Conservation (phyloP, 2,113 vertebrate genomes). For the Rhinogobius similis region DNA sequence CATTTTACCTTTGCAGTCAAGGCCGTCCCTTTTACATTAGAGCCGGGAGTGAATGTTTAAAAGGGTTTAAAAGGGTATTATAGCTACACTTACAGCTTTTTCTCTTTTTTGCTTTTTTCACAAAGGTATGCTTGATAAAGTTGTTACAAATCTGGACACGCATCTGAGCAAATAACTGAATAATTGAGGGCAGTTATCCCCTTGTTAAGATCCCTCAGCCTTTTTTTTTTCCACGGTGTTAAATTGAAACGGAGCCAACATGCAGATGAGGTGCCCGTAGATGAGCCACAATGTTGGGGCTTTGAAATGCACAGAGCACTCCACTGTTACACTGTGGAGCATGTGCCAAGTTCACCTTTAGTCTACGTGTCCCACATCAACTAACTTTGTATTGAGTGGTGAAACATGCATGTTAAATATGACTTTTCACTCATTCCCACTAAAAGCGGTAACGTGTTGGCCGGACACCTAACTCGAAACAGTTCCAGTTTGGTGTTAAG, state of each 20-base stretch:
- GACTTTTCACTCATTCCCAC: background rate
- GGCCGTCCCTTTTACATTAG: conserved; percentile 33
- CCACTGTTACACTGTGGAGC: background rate
- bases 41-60: conserved; percentile 18
- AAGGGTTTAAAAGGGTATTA: background rate
- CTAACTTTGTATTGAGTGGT: background rate
- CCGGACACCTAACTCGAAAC: too few relatives aligned
- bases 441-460: background rate
- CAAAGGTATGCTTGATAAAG: conserved; percentile 45
- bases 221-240: conserved; percentile 18
- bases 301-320: conserved; percentile 10
- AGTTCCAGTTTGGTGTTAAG: too few relatives aligned
- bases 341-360: conserved; percentile 3
- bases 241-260: conserved; percentile 34
- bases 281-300: conserved; percentile 18
- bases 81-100: conserved; percentile 28
- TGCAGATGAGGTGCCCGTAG: conserved; percentile 36
- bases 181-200: conserved; percentile 52
- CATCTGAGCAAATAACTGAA: conserved; percentile 53
- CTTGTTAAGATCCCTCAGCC: conserved; percentile 23
- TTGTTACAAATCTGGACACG: conserved; percentile 52
- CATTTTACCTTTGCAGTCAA: conserved; percentile 2
- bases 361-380: background rate
- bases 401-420: background rate
- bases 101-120: conserved; percentile 20